Base-by-base conservation (phyloP, 2,797 vertebrate genomes). In the Cynopterus sphinx region DNA sequence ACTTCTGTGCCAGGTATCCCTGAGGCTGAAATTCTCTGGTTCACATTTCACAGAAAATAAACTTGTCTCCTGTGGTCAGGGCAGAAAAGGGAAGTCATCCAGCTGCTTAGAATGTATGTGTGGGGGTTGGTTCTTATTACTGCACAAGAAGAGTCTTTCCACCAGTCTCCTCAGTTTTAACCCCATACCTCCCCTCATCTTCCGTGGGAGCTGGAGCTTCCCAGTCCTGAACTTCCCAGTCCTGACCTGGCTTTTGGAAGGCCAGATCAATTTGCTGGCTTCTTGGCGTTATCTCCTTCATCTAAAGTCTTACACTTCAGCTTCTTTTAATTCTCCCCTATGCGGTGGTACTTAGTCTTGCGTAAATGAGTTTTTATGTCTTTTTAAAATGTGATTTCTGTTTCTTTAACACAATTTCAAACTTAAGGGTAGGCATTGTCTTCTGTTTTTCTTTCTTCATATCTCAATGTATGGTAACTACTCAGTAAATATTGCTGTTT, bases 1-100 rank as follows among this genome's bases (percentile, higher is more conserved):
- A 59, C 19, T 71, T 96, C 78, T 95, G 31, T 67, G 55, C 68
- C 46, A 71, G 3, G 15, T 81, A 63, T 84, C 22, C 22, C 26
- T n/a, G 22, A 91, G 33, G 82, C 57, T 68, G 28, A 88, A 88
- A 63, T 94, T 81, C 63, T 90, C 33, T 92, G 36, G 55, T 83
- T 92, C 68, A 87, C 21, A 92, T 95, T 79, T 96, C 75, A 87
- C 19, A 68, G 87, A 90, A 96, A 93, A 92, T 70, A 67, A 90
- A 57, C 63, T 75, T 85, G 51, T 70, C 84, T 91, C 46, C 33
- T 95, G 43, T 7, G 15, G 57, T 49, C 68, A 36, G 46, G 43
- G 5, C 55, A 75, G 75, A 73, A 94, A 87, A 43, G 65, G 49
- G 91, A 95, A 92, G 36, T 92, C 49, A 84, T 87, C 51, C 24